Evolutionary conservation across 2,888 invertebrate species (phyloP).

Genomic region (Oscheius sp.): DNA sequence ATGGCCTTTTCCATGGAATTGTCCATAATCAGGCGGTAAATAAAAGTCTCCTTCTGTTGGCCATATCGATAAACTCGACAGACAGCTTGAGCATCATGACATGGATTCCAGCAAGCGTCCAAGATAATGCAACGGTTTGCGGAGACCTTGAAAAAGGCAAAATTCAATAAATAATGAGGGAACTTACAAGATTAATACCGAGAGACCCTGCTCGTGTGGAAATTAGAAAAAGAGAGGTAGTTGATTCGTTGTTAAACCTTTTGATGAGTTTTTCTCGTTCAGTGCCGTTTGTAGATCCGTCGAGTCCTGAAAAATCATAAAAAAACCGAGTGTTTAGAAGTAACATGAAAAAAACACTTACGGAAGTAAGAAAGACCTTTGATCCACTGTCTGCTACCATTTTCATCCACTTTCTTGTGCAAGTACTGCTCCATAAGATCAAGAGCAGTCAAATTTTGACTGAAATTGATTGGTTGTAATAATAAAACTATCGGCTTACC

Average conservation of each 20-base stretch:
- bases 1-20: conserved; percentile 97
- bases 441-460: conserved; percentile 93
- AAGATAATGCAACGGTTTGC: conserved; percentile 97
- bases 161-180: too few relatives aligned
- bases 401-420: conserved; percentile 2
- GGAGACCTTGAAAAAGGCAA: too few relatives aligned
- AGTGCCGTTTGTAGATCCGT: conserved; percentile 92
- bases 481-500: conserved; percentile 55
- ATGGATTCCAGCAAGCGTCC: conserved; percentile 99
- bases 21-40: conserved; percentile 95
- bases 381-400: conserved; percentile 83
- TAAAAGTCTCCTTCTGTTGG: conserved; percentile 91
- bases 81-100: conserved; percentile 86
- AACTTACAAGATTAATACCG: conserved; percentile 87
- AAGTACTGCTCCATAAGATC: conserved; percentile 94
- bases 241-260: conserved; percentile 90
- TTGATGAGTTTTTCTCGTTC: conserved; percentile 96
- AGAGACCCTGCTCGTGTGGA: conserved; percentile 80
- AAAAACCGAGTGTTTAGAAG: too few relatives aligned
- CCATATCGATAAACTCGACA: conserved; percentile 89
- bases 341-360: conserved; percentile 79
- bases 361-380: conserved; percentile 89
- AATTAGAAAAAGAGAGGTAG: conserved; percentile 90
- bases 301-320: conserved; percentile 80
- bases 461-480: conserved; percentile 74